Percentiles rank a stretch among this genome's conserved stretches.
Evolutionary conservation across 2,888 invertebrate species (phyloP).

Genomic region (Caenorhabditis angaria): DNA sequence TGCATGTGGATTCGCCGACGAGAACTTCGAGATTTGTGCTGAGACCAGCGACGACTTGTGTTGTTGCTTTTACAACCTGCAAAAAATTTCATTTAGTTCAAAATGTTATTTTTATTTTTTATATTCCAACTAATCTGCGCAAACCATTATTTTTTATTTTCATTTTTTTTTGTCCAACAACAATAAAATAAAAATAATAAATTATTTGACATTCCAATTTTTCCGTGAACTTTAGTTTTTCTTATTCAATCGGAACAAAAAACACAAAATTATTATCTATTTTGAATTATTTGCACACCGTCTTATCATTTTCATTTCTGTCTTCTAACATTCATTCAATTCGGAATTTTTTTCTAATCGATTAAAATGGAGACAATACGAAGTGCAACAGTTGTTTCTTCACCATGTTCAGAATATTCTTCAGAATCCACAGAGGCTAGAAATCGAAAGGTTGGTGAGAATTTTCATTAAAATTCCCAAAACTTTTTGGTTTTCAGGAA

Average conservation of each 20-base stretch:
- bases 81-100: slow-evolving; percentile 9
- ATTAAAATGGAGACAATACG: slow-evolving; percentile 9
- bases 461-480: background rate
- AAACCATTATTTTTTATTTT: no score
- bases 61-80: slow-evolving; percentile 54
- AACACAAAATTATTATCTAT: background rate
- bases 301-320: slow-evolving; percentile 23
- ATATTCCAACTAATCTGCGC: no score
- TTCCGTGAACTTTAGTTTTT: background rate
- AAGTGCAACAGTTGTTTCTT: background rate
- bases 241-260: background rate
- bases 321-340: background rate
- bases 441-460: slow-evolving; percentile 17
- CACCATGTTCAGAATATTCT: slow-evolving; percentile 7
- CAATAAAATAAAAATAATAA: background rate
- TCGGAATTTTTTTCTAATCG: background rate
- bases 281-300: slow-evolving; percentile 27
- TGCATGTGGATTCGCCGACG: slow-evolving; percentile 53
- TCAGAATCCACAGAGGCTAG: slow-evolving; percentile 7
- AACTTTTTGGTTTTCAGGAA: slow-evolving; percentile 3
- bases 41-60: slow-evolving; percentile 60
- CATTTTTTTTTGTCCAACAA: no score
- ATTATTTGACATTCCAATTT: background rate
- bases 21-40: slow-evolving; percentile 53
- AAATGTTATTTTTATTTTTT: no score